Base-by-base conservation (phyloP, 2,113 vertebrate genomes). In the Xyliphius kryptos region DNA sequence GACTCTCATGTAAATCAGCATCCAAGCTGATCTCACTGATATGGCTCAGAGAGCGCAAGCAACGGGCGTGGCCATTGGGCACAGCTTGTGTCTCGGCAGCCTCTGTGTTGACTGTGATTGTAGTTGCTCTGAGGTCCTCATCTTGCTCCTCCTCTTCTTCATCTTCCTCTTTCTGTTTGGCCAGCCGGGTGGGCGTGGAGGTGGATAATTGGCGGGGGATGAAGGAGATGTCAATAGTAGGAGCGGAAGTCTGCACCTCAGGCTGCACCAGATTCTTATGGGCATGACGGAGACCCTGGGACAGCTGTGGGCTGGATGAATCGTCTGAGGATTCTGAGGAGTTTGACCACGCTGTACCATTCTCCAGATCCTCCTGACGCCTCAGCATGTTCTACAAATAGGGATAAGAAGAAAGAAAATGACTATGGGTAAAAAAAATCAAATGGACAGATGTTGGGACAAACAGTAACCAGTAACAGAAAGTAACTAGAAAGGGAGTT, bases 281-380 rank as follows among this genome's bases (percentile, higher is more conserved):
- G 1, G 73, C 66, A 2, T 89, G 90, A 10, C 86, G 86, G 37
- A 80, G 51, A 1, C 82, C 84, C 8, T 81, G 78, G 0, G 92
- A 88, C 1, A 95, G 82, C 83, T 91, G 92, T 5, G 93, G 94
- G 68, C 93, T 95, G 56, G 91, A 94, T 5, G 94, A 97, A 69
- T 97, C 94, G 0, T 97, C 94, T 0, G 93, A 97, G 1, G 95
- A 98, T 68, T 97, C 95, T 0, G 95, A 97, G 17, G 95, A 97
- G 72, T 95, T 88, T 4, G 93, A 97, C 92, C 93, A 97, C 0
- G 92, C 92, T 0, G 91, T 90, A 63, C 94, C 93, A 0, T 95
- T 97, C 75, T 96, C 94, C 43, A 90, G 62, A 58, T 95, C 93
- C 10, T 96, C 91, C 48, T 92, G 92, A 1, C 90, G 87, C 7